phyloP scores from a whole-genome alignment of 2,113 vertebrate genomes.

The Haemorhous mexicanus region DNA sequence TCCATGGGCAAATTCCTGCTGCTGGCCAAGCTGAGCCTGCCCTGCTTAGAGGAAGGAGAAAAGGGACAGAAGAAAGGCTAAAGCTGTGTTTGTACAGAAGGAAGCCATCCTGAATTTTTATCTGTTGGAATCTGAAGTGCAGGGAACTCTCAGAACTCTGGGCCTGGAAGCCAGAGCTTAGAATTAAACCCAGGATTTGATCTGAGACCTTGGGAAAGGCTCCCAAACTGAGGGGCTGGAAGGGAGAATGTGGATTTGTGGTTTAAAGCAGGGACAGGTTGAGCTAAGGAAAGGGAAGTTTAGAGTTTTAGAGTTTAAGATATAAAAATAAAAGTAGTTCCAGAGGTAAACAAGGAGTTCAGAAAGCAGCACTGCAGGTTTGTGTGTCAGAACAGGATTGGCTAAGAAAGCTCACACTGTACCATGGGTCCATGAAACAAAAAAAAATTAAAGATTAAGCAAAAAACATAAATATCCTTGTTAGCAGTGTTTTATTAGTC shows the following conservation, averaged over 20 bases:
- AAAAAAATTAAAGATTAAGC: neutral
- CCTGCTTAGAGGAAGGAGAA: neutral
- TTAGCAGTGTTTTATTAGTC: neutral
- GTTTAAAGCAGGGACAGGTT: neutral
- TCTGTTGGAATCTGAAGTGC: neutral
- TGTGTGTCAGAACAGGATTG: neutral
- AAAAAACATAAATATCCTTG: neutral
- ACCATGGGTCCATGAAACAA: neutral
- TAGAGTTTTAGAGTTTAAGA: neutral
- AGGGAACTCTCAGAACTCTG: neutral
- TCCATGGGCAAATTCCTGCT: neutral
- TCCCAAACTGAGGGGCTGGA: too few species aligned
- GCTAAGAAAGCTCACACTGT: neutral
- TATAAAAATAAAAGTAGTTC: neutral
- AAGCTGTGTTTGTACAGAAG: neutral
- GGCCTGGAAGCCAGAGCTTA: neutral
- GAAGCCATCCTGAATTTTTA: neutral
- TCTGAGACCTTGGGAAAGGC: too few species aligned
- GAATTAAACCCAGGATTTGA: neutral
- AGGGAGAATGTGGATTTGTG: neutral
- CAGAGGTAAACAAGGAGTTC: neutral
- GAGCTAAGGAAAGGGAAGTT: neutral
- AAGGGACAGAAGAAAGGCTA: neutral
- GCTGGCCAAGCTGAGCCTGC: neutral
- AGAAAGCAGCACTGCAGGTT: neutral